Conservation (phyloP, 2,797 vertebrate species). For the Argentina silus region DNA sequence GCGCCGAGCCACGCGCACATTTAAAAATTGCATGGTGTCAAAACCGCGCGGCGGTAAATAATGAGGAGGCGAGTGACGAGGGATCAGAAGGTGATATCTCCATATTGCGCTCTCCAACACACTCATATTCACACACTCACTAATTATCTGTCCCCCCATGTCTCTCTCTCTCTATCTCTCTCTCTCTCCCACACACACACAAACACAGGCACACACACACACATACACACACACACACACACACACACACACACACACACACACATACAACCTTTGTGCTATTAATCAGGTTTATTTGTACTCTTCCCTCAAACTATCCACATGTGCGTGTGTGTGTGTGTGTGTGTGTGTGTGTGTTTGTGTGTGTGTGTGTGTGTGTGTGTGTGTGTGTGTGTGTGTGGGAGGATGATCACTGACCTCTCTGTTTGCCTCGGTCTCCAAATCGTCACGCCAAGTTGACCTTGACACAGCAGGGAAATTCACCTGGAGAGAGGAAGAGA, state of each 20-base stretch:
- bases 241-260: constrained; percentile 5
- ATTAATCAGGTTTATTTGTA: neutral
- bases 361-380: neutral
- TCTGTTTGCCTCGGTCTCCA: neutral
- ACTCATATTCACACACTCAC: neutral
- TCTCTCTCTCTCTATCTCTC: constrained; percentile 3
- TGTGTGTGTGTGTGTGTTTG: no score
- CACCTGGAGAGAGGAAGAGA: neutral
- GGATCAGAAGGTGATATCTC: constrained; percentile 42
- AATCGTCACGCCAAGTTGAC: neutral
- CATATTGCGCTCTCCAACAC: constrained; percentile 11
- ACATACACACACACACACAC: neutral
- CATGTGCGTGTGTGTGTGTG: neutral
- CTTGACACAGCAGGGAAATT: neutral
- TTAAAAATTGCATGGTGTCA: constrained; percentile 78
- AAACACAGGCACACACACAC: neutral
- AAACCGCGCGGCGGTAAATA: constrained; percentile 64
- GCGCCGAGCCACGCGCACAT: constrained; percentile 65
- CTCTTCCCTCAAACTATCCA: neutral
- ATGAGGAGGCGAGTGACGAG: constrained; percentile 49
- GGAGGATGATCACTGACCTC: neutral
- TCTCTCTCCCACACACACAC: no score
- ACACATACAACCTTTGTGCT: neutral
- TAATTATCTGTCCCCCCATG: neutral
- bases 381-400: constrained; percentile 4